Conservation (phyloP, 1,140 invertebrate genomes). For the Trichonephila clavata region DNA sequence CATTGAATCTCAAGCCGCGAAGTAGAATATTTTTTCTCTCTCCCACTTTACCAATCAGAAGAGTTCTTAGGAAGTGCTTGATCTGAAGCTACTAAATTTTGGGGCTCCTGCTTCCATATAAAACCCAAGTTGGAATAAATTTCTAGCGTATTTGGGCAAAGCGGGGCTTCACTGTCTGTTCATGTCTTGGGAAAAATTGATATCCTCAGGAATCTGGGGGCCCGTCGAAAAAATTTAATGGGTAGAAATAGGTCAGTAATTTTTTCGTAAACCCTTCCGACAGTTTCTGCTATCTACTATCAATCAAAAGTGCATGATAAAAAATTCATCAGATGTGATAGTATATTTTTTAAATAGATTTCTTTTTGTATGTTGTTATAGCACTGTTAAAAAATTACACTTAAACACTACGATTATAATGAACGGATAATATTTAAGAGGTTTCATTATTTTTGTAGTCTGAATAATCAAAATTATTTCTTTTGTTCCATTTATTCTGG, state of each 20-base stretch:
- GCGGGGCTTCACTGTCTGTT: background rate
- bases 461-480: too few relatives aligned
- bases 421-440: too few relatives aligned
- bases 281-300: too few relatives aligned
- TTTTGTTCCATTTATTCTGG: too few relatives aligned
- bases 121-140: background rate
- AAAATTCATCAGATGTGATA: too few relatives aligned
- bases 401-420: too few relatives aligned
- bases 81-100: constrained; percentile 23
- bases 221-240: background rate
- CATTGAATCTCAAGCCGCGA: background rate
- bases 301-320: too few relatives aligned
- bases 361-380: too few relatives aligned
- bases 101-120: background rate
- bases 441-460: too few relatives aligned
- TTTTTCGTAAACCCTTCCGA: too few relatives aligned
- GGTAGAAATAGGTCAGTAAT: background rate
- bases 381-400: too few relatives aligned
- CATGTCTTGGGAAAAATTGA: background rate
- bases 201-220: background rate
- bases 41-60: background rate
- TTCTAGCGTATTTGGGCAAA: background rate
- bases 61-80: background rate
- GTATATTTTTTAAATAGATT: too few relatives aligned
- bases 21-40: background rate